Conservation (phyloP, 2,113 vertebrate genomes). For the Aythya baeri region DNA sequence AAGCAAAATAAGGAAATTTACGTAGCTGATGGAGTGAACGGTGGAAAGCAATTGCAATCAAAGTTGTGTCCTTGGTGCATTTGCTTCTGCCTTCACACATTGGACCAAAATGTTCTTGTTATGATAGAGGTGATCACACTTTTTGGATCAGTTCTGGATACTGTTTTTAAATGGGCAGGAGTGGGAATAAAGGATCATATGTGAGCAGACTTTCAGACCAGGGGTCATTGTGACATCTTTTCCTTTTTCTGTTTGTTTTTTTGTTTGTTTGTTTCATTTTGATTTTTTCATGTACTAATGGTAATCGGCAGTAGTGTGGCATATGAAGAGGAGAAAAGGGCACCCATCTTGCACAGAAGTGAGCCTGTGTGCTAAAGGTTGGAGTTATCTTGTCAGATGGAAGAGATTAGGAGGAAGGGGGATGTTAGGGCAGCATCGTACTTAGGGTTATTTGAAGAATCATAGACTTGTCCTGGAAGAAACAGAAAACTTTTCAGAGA, state of each 20-base stretch:
- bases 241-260: background rate
- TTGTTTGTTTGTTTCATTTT: background rate
- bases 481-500: background rate
- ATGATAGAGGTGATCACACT: background rate
- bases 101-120: background rate
- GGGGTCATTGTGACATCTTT: background rate
- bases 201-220: accelerated
- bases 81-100: background rate
- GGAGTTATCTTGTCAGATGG: accelerated
- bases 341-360: background rate
- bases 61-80: accelerated
- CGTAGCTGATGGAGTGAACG: background rate
- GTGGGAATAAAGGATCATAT: background rate
- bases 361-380: background rate
- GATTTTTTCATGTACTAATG: accelerated
- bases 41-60: background rate
- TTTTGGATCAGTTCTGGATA: background rate
- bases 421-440: background rate
- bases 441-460: background rate
- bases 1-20: background rate
- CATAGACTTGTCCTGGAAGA: background rate
- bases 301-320: background rate
- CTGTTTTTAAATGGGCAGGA: background rate
- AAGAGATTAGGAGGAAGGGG: background rate
- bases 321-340: background rate